Evolutionary conservation across 2,888 invertebrate genomes (phyloP).

Genomic region (Caenorhabditis plicata): DNA sequence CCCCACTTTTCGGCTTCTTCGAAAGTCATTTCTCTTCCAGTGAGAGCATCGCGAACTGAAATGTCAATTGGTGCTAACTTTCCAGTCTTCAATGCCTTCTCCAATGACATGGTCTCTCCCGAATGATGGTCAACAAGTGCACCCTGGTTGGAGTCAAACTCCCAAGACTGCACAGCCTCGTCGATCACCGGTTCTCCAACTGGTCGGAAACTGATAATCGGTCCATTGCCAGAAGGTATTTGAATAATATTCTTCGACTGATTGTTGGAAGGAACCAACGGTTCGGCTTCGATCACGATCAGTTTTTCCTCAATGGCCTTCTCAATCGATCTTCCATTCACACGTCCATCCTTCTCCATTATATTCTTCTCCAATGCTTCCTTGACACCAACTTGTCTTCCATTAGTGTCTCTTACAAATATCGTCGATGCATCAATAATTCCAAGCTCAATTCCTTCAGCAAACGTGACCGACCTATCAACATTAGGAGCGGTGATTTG

Average conservation of each 20-base stretch:
- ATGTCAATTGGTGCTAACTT: constrained; percentile 62
- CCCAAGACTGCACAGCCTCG: constrained; percentile 62
- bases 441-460: constrained; percentile 73
- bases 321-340: constrained; percentile 51
- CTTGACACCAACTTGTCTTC: constrained; percentile 78
- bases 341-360: constrained; percentile 56
- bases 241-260: constrained; percentile 63
- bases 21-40: constrained; percentile 73
- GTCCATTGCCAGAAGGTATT: constrained; percentile 59
- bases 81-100: constrained; percentile 71
- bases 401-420: constrained; percentile 81
- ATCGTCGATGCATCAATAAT: constrained; percentile 79
- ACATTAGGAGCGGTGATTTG: constrained; percentile 84
- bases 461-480: constrained; percentile 80
- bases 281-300: constrained; percentile 59
- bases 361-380: constrained; percentile 81
- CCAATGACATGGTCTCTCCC: constrained; percentile 75
- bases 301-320: constrained; percentile 58
- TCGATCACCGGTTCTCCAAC: constrained; percentile 62
- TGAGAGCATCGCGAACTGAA: constrained; percentile 78
- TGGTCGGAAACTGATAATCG: constrained; percentile 63
- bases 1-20: constrained; percentile 68
- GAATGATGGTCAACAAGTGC: constrained; percentile 75
- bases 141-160: constrained; percentile 78
- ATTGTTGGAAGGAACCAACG: constrained; percentile 44